These are phyloP conservation scores for Apistogramma diplotaenia DNA, from an alignment of 2,113 vertebrate species.

Conservation along the genomic window DNA sequence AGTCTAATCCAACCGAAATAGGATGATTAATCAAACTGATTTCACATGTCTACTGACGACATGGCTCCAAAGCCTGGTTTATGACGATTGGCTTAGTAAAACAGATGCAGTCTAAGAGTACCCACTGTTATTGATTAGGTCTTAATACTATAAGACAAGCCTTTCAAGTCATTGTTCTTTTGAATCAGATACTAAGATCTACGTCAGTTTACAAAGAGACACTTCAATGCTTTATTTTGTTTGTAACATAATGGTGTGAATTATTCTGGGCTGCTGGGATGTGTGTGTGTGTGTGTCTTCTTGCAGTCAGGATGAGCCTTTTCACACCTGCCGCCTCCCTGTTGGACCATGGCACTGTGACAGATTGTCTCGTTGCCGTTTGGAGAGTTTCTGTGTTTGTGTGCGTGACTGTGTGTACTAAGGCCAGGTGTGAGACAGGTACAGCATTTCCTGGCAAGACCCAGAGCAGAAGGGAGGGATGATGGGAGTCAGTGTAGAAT, in stretches of 20 bases:
- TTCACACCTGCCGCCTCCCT: slow-evolving; percentile 67
- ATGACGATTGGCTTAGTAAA: slow-evolving; percentile 7
- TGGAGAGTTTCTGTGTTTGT: not conserved
- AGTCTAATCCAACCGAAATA: not conserved
- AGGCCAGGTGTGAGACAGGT: slow-evolving; percentile 57
- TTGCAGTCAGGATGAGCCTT: slow-evolving; percentile 50
- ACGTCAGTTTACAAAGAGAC: not conserved
- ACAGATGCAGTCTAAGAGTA: not conserved
- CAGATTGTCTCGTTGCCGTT: slow-evolving; percentile 25
- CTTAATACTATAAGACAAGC: not conserved
- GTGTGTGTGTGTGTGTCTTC: slow-evolving; percentile 10
- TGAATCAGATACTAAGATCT: not conserved
- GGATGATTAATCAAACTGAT: slow-evolving; percentile 1
- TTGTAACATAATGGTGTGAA: slow-evolving; percentile 58
- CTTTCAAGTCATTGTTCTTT: not conserved
- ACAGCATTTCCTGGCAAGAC: slow-evolving; percentile 14
- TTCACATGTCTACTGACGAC: not conserved
- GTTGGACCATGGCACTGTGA: slow-evolving; percentile 40
- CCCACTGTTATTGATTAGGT: not conserved
- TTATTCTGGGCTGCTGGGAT: slow-evolving; percentile 57
- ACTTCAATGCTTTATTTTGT: slow-evolving; percentile 5
- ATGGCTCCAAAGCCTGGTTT: not conserved
- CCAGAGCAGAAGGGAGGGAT: slow-evolving; percentile 10
- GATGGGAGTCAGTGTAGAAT: slow-evolving; percentile 37
- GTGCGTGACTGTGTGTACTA: not conserved